Percentiles rank a stretch among this genome's conserved stretches.
These are phyloP conservation scores for Eilema sororculum DNA, from an alignment of 2,888 invertebrate genomes.

Conservation along the genomic window DNA sequence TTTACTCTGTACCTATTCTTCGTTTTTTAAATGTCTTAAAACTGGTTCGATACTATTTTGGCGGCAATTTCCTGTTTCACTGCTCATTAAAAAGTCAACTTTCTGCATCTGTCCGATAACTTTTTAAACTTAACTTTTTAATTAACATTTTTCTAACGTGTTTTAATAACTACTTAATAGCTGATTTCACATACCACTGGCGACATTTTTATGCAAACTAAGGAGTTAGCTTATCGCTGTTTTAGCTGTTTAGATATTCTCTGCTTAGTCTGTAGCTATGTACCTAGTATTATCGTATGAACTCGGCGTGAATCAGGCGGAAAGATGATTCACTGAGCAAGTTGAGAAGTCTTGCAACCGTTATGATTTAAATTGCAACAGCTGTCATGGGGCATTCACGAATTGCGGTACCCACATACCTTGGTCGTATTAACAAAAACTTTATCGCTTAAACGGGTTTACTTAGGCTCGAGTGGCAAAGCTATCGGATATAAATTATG, in stretches of 20 bases:
- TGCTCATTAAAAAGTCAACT: constrained; percentile 15
- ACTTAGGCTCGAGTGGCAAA: constrained; percentile 10
- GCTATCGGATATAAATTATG: constrained; percentile 9
- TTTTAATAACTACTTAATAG: constrained; percentile 30
- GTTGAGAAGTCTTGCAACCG: constrained; percentile 76
- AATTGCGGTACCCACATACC: constrained; percentile 78
- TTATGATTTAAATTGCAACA: constrained; percentile 83
- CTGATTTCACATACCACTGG: constrained; percentile 43
- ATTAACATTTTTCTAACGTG: constrained; percentile 31
- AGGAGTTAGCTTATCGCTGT: constrained; percentile 47
- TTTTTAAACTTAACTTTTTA: constrained; percentile 18
- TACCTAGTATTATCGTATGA: constrained; percentile 48
- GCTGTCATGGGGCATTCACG: constrained; percentile 75
- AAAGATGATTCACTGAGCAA: constrained; percentile 81
- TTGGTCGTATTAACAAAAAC: constrained; percentile 54
- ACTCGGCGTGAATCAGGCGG: constrained; percentile 75
- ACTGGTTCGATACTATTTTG: constrained; percentile 17
- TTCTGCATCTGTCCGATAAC: constrained; percentile 17
- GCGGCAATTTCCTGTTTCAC: constrained; percentile 15
- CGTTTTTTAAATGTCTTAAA: background rate
- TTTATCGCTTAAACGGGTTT: constrained; percentile 24
- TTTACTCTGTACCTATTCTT: background rate
- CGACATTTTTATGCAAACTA: constrained; percentile 52
- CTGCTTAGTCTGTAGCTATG: constrained; percentile 17
- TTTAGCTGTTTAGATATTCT: constrained; percentile 34